Base-by-base conservation (phyloP, 2,113 vertebrate genomes). In the Fulica atra region DNA sequence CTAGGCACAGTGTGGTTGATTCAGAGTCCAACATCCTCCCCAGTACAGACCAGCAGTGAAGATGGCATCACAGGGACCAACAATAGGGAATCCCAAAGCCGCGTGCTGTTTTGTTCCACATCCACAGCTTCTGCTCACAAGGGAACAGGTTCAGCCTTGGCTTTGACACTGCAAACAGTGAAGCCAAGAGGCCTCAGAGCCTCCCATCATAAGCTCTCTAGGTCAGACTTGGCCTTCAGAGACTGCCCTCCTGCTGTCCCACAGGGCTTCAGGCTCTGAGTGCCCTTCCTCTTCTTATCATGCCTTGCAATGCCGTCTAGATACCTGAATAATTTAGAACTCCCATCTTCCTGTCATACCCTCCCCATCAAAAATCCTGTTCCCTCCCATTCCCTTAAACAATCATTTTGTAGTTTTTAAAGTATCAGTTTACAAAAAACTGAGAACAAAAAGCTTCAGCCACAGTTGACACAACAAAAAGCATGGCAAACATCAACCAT, bases 371-470 rank as follows among this genome's bases (percentile, higher is more conserved):
- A 65, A 91, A 70, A 50, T 23, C 10, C 6, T 23, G 6, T n/a
- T 81, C 26, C 16, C 6, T 88, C 12, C 35, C 26, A 72, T n/a
- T 80, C 19, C 36, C 17, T 35, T 36, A n/a, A 73, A 6, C 36
- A 83, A 11, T 12, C 18, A 10, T 73, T 86, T 54, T 29, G 8
- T 13, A 44, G 16, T 63, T 74, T 63, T 38, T 46, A 5, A 73
- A 11, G 60, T 7, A 7, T 0, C 1, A 21, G 28, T 54, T 40
- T 42, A 40, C 9, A 63, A 46, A 76, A 80, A 44, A 0, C 12
- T 53, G 35, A 66, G 25, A 38, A 11, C 20, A 60, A 36, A 82
- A 84, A 44, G 5, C 23, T 53, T 11, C 68, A 77, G 13, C 8
- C 36, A 66, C n/a, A 53, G 24, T 2, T 77, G 54, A 83, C 54